Conservation (phyloP, 2,797 vertebrate species). For the Sebastolobus altivelis region DNA sequence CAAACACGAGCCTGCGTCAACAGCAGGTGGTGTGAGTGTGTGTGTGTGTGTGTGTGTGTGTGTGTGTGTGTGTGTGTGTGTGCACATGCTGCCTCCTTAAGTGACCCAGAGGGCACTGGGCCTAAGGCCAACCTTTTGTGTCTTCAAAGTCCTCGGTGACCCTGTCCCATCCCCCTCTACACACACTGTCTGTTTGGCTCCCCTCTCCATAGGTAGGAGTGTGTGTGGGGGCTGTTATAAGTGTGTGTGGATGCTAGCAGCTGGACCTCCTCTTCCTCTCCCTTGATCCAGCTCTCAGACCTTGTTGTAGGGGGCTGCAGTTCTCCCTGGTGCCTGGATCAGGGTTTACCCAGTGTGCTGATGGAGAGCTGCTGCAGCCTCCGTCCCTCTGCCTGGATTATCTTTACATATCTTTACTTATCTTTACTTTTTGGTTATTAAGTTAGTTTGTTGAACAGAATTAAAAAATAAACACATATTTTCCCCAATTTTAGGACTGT, state of each 20-base stretch:
- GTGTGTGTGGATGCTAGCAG: constrained; percentile 55
- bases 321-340: constrained; percentile 53
- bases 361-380: too few species aligned
- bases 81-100: constrained; percentile 53
- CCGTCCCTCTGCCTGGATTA: constrained; percentile 1
- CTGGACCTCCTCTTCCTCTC: constrained; percentile 60
- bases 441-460: too few species aligned
- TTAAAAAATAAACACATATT: neutral
- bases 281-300: constrained; percentile 35
- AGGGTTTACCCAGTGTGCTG: constrained; percentile 41
- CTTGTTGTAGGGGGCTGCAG: constrained; percentile 47
- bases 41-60: constrained; percentile 38
- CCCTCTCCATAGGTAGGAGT: constrained; percentile 56
- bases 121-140: constrained; percentile 74
- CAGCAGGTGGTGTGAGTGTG: constrained; percentile 80
- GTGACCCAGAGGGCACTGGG: constrained; percentile 75
- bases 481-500: neutral
- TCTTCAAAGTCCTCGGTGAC: constrained; percentile 69
- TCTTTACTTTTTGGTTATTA: too few species aligned
- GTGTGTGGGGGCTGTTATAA: constrained; percentile 47
- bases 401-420: neutral
- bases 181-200: constrained; percentile 59
- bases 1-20: constrained; percentile 61
- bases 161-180: constrained; percentile 33
- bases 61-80: constrained; percentile 29